Evolutionary conservation across 2,888 invertebrate genomes (phyloP), one percentile per base, ranked within the genome.

Genomic region (Metellina segmentata): DNA sequence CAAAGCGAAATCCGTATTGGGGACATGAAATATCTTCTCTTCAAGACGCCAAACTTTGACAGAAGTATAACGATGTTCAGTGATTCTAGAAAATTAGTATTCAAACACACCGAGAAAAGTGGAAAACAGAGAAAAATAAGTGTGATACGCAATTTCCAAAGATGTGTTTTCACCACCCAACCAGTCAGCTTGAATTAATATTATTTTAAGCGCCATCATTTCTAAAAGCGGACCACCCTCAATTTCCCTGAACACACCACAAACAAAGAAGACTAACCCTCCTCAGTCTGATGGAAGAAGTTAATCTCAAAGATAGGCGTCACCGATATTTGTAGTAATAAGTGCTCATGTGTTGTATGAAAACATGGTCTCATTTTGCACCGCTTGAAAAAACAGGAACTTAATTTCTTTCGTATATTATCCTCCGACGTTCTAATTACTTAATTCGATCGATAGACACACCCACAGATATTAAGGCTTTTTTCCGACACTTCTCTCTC

Each of bases 321-420:
- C 19, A 7, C 53, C 74, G 20, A 72, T 74, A 83, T 83, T 74
- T 83, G 74, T 52, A 53, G 72, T 83, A 82, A 82, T 71, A 52
- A 83, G 52, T 52, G 74, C 52, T 83, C 20, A 52, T 16, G 34
- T 8, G 34, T 20, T 72, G n/a, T n/a, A 53, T 19, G 78, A 52
- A 78, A 78, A 78, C 53, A 13, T 48, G 51, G n/a, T n/a, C 20
- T 72, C 69, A 83, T 83, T 78, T 83, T 61, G 16, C 11, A 51
- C n/a, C 19, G 16, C 72, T 11, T 72, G 72, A 72, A 52, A 72
- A 61, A 72, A 82, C 51, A 82, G n/a, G 19, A 52, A 20, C 83
- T 83, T 83, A 52, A 83, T 83, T 83, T 72, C 1, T 72, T 51
- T 72, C 83, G 72, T 34, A 53, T 83, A 72, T 83, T 72, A 83